Evolutionary conservation across 2,113 vertebrate genomes (phyloP), one percentile per base, ranked within the genome.

Genomic region (Thymallus thymallus): DNA sequence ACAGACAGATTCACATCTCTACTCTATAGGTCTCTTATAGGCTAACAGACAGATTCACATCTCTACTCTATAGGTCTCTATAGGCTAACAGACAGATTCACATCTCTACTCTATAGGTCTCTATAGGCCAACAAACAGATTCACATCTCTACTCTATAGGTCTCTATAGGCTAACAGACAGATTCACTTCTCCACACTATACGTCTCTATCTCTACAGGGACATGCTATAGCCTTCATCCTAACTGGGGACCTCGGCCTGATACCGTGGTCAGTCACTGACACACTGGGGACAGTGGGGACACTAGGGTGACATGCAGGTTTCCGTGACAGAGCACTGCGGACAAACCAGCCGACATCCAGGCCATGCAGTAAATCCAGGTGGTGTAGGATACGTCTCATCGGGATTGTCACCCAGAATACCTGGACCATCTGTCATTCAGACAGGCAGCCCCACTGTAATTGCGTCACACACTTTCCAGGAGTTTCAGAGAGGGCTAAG

Each of bases 341-440:
- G 74, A 82, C 70, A 55, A 6, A 30, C 12, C 62, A n/a, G 22
- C 2, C 0, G 71, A 68, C 64, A 80, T 71, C 64, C 70, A 76
- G 69, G 46, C 46, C 74, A 70, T 23, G 24, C 73, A 45, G 18
- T 74, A 71, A 60, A 68, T 80, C 48, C 58, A 74, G 68, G 46
- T 4, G 18, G 30, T 66, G 72, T 51, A 51, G 3, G 48, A 51
- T 51, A 46, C 58, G 70, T 77, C 65, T 82, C 66, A 67, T 79
- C 69, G 72, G 16, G 65, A 66, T 75, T 73, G 80, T 82, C 83
- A 80, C 29, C 32, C 71, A 68, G 73, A 82, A 75, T 72, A 70
- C 65, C 68, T 41, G 67, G 7, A 18, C 23, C 74, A 84, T 82
- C 83, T 26, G 65, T 84, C 81, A 76, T 1, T 23, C 16, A 45